A percentile compares a stretch with the other conserved stretches of the same genome.
phyloP scores from a whole-genome alignment of 2,797 vertebrate species.

The Gastrophryne carolinensis region DNA sequence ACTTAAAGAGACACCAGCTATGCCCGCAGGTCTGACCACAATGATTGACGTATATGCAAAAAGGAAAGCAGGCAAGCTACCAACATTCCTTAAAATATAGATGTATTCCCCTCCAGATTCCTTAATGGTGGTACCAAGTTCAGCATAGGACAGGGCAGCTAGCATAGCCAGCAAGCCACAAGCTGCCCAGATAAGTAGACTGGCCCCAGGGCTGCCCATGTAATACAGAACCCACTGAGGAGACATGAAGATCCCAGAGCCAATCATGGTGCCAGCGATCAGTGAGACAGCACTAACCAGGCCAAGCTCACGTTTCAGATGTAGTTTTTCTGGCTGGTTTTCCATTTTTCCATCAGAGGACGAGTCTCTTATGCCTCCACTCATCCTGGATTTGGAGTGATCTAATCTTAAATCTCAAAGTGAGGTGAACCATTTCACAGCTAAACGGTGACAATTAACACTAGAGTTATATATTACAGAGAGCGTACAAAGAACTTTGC shows the following conservation, averaged over 20 bases:
- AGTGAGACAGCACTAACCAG: constrained; percentile 79
- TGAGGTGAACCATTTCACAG: constrained; percentile 16
- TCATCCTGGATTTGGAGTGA: constrained; percentile 39
- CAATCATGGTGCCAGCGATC: constrained; percentile 82
- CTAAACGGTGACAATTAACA: constrained; percentile 26
- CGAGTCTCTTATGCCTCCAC: constrained; percentile 35
- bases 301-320: constrained; percentile 76
- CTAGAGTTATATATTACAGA: constrained; percentile 64
- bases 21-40: constrained; percentile 75
- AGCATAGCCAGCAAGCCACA: constrained; percentile 76
- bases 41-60: constrained; percentile 75
- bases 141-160: constrained; percentile 80
- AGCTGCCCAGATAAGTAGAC: constrained; percentile 78
- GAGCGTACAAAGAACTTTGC: neutral
- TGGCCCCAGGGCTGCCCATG: constrained; percentile 80
- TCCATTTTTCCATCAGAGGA: constrained; percentile 22
- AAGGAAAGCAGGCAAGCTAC: constrained; percentile 79
- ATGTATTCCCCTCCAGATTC: constrained; percentile 87
- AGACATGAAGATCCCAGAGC: constrained; percentile 88
- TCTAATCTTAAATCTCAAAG: neutral
- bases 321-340: constrained; percentile 60
- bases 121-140: constrained; percentile 82
- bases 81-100: constrained; percentile 81
- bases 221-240: constrained; percentile 77
- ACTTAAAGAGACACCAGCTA: constrained; percentile 76